Base-by-base conservation (phyloP, 2,797 vertebrate genomes). In the Tangara arthus region DNA sequence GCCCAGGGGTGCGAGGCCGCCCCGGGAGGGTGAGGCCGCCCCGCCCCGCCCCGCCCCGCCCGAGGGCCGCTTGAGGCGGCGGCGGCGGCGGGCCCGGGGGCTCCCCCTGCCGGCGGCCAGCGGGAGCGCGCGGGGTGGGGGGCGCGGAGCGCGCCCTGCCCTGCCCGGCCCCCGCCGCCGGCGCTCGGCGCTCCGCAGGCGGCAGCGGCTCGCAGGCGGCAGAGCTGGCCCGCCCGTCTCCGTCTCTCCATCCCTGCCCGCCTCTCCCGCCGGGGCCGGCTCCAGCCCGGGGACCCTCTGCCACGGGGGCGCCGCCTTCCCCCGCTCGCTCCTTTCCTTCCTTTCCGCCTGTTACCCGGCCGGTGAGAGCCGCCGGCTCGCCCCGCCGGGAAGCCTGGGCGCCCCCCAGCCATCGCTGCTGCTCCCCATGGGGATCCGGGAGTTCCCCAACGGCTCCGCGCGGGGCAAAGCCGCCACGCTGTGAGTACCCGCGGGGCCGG, bases 381-480 rank as follows among this genome's bases (percentile, higher is more conserved):
- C 71, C 83, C 93, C 86, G 30, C 77, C 81, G 89, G 60, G 95
- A 90, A 94, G 95, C 81, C 96, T 96, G 94, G 96, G 97, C 70
- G 96, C 97, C 55, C 94, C 92, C 32, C 49, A 95, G 57, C 87
- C 88, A 71, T 70, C 85, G 61, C 94, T 87, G 92, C 94, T 83
- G 59, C 88, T 89, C 96, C 97, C 96, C n/a, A 98, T 98, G 98
- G 97, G 98, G 95, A 97, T 98, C 83, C 96, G 97, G 34, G 98
- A 98, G 98, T 98, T 98, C 92, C 98, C 97, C 82, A 96, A 94
- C 93, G 95, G 97, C 95, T 89, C 97, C 34, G 73, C 97, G 49
- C 72, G 97, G 93, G 94, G 95, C 94, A 97, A 98, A 93, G 94
- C 89, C 91, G 87, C 87, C 66, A 82, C 97, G 13, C 82, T 91